Conservation (phyloP, 1,140 invertebrate genomes). For the Aphis gossypii region DNA sequence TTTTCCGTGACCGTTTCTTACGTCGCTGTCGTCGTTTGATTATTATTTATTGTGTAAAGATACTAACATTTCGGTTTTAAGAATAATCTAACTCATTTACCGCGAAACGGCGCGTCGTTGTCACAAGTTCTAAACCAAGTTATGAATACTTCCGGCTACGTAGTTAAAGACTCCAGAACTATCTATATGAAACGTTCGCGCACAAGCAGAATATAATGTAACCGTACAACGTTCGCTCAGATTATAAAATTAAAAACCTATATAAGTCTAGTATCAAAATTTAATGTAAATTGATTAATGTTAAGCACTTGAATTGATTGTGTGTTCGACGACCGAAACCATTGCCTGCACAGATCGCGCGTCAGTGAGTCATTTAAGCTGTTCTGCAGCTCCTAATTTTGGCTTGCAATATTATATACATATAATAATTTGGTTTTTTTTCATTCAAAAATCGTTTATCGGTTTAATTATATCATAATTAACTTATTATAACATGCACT, state of each 20-base stretch:
- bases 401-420: no score
- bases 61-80: neutral
- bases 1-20: neutral
- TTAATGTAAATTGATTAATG: neutral
- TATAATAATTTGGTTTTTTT: neutral
- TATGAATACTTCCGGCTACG: neutral
- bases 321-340: neutral
- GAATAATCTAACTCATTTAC: neutral
- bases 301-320: neutral
- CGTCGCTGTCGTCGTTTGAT: neutral
- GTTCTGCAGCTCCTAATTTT: no score
- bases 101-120: neutral
- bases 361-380: no score
- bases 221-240: neutral
- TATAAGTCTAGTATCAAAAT: neutral
- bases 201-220: neutral
- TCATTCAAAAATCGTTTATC: neutral
- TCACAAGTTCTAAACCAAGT: neutral
- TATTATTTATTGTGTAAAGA: slow-evolving; percentile 11
- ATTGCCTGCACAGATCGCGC: neutral
- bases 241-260: no score
- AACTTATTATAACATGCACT: neutral
- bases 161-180: neutral
- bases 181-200: neutral
- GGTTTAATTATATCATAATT: neutral